phyloP scores from a whole-genome alignment of 2,797 vertebrate genomes.

The Molossus molossus region DNA sequence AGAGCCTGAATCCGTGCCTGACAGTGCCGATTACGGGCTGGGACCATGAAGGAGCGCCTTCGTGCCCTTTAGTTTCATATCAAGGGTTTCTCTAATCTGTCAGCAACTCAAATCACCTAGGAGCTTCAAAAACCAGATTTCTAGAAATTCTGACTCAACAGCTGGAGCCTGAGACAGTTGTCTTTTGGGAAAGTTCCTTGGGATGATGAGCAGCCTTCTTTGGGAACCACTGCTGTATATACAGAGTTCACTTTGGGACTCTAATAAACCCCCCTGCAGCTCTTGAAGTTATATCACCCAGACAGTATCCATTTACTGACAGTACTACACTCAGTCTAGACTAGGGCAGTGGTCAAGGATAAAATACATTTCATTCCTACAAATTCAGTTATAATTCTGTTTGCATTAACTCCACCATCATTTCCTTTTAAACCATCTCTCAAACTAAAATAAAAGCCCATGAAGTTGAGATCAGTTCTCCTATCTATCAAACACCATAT shows the following conservation, averaged over 20 bases:
- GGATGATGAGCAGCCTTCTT: neutral
- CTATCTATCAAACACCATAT: neutral
- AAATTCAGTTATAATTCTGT: slow-evolving; percentile 12
- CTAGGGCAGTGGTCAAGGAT: neutral
- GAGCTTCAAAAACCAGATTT: neutral
- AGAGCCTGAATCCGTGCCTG: neutral
- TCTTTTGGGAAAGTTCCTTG: neutral
- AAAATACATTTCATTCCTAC: slow-evolving; percentile 16
- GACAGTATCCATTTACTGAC: too few species aligned
- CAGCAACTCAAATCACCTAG: neutral
- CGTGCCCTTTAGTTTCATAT: neutral
- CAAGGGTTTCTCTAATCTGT: neutral
- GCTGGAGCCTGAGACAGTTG: neutral
- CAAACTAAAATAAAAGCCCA: slow-evolving; percentile 23
- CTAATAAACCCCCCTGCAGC: neutral
- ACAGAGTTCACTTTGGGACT: neutral
- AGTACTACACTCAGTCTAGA: neutral
- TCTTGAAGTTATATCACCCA: neutral
- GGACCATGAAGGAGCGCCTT: neutral
- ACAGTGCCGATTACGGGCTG: neutral
- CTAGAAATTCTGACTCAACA: neutral
- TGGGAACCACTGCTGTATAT: neutral
- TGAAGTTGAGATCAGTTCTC: neutral
- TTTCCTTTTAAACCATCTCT: slow-evolving; percentile 26
- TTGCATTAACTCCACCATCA: slow-evolving; percentile 12